These are phyloP conservation scores for honey bee (Apis mellifera) DNA, from an alignment of 1,140 invertebrate genomes.

Conservation along the genomic window DNA sequence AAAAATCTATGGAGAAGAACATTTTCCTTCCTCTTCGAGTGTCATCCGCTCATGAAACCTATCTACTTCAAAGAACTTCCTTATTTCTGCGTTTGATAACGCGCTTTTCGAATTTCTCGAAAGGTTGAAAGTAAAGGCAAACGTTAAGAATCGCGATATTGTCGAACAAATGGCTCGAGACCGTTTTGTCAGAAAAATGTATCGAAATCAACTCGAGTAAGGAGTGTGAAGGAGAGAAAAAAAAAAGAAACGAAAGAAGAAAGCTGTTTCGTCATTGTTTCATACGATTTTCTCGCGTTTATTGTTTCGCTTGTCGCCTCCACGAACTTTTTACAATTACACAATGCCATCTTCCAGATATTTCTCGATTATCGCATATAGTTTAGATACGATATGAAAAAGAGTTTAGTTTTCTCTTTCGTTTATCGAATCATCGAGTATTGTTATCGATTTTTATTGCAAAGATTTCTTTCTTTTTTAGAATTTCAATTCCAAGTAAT, in stretches of 20 bases:
- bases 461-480: no score
- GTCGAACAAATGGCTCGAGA: constrained; percentile 17
- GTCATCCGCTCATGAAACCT: constrained; percentile 17
- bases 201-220: constrained; percentile 20
- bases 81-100: constrained; percentile 59
- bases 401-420: no score
- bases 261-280: constrained; percentile 55
- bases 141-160: constrained; percentile 50
- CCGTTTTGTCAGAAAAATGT: constrained; percentile 46
- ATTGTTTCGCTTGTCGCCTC: constrained; percentile 59
- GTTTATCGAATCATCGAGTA: no score
- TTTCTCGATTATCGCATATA: background rate
- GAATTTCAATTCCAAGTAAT: no score
- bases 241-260: background rate
- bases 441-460: no score
- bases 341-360: background rate
- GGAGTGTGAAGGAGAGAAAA: background rate
- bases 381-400: background rate
- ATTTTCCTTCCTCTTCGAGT: constrained; percentile 29
- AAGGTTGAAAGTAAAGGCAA: constrained; percentile 25
- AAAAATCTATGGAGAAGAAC: constrained; percentile 41
- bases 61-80: constrained; percentile 33
- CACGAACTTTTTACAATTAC: constrained; percentile 61
- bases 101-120: background rate
- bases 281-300: constrained; percentile 56